Evolutionary conservation across 1,140 invertebrate genomes (phyloP), one percentile per base, ranked within the genome.

Genomic region (Drosophila obscura): DNA sequence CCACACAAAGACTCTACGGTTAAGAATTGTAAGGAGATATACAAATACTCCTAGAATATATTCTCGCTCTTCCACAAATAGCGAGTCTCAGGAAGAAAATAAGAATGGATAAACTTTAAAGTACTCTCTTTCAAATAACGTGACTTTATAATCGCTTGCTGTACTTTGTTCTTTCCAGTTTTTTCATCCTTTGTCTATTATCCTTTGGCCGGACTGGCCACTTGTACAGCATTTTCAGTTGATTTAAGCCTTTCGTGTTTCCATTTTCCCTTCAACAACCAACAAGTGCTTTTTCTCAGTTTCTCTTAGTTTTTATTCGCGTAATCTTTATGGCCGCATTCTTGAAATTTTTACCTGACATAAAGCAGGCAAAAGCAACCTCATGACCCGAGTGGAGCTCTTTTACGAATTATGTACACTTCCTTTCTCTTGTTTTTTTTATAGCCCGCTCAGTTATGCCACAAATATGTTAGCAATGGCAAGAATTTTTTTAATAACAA

Each of bases 401-500:
- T 39, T 19, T 44, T 11, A 48, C 22, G 61, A 74, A 74, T 73
- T 65, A 74, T 53, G 65, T 51, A 74, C 43, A 58, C 52, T 49
- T 53, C 24, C 19, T 19, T 1, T 26, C 15, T 19, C 28, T 11
- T 63, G 39, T 3, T 9, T 9, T 11, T 61, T 44, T 9, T 41
- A 13, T 16, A 26, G 16, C 9, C 28, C 13, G 16, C 19, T 24
- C 13, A 22, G 41, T 56, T 15, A 7, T 16, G 56, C 26, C 39
- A 15, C 16, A 64, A 74, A 65, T 43, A 74, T 74, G 72, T 65
- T 74, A 35, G 49, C 62, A 31, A 59, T 24, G 61, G 43, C 35
- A 22, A 26, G 61, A 74, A 74, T 74, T 74, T 74, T 74, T 69
- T 69, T 74, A 74, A 74, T 73, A 74, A 74, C 60, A 65, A 60